These are phyloP conservation scores for Vombatus ursinus DNA, from an alignment of 2,113 vertebrate species.

Conservation along the genomic window DNA sequence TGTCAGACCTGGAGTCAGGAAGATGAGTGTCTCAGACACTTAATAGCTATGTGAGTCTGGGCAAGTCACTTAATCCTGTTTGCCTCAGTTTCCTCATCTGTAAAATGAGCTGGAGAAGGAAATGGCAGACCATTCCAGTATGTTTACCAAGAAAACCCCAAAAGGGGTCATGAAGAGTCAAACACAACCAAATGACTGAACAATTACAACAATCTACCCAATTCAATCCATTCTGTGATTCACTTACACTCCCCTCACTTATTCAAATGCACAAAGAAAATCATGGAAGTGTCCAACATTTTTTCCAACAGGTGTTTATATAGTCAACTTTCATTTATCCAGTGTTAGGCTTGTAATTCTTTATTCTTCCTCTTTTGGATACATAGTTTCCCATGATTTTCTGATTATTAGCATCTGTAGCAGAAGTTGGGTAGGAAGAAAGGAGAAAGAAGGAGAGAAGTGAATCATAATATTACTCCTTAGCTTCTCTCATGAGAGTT, in stretches of 20 bases:
- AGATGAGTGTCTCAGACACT: not conserved
- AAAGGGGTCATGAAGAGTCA: not conserved
- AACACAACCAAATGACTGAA: not conserved
- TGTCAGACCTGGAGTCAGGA: not conserved
- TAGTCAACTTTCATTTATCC: not conserved
- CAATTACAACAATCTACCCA: not conserved
- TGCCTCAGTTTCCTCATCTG: not conserved
- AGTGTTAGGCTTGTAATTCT: not conserved
- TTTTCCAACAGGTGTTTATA: not conserved
- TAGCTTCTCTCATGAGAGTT: not conserved
- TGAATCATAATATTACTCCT: not conserved
- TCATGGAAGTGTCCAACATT: not conserved
- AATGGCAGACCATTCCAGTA: not conserved
- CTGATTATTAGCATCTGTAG: not conserved
- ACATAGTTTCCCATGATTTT: not conserved
- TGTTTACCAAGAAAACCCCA: not conserved
- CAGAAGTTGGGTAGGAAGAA: not conserved
- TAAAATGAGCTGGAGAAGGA: not conserved
- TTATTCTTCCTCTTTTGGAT: not conserved
- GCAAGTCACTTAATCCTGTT: not conserved
- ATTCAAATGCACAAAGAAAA: not conserved
- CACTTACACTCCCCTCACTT: not conserved
- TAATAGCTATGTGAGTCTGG: not conserved
- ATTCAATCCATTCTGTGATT: not conserved
- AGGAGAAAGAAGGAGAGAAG: not conserved